A percentile compares a stretch with the other conserved stretches of the same genome.
Evolutionary conservation across 2,797 vertebrate genomes (phyloP).

Genomic region (Rhinichthys osculus): DNA sequence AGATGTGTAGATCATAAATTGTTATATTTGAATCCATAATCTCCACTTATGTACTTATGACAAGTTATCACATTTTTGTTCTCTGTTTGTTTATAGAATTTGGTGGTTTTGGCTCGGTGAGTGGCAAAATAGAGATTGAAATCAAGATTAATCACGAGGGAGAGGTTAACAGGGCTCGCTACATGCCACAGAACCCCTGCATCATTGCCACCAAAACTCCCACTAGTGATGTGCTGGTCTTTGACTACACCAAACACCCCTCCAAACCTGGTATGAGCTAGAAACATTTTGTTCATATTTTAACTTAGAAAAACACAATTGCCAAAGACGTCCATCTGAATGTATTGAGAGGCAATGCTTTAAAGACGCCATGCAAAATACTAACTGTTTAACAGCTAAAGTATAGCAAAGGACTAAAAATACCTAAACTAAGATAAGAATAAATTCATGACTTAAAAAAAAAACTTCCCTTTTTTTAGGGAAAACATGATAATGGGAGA

Average conservation of each 20-base stretch:
- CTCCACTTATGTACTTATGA: neutral
- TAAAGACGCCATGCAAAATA: neutral
- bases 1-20: neutral
- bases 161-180: constrained; percentile 95
- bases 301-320: neutral
- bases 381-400: neutral
- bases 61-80: neutral
- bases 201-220: constrained; percentile 98
- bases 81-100: constrained; percentile 82
- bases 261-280: constrained; percentile 90
- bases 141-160: constrained; percentile 99
- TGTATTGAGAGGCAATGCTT: neutral
- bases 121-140: constrained; percentile 97
- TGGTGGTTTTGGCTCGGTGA: constrained; percentile 97
- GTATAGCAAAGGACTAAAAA: neutral
- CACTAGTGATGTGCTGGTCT: constrained; percentile 95
- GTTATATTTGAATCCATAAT: neutral
- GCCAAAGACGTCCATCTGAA: neutral
- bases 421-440: neutral
- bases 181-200: constrained; percentile 98
- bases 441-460: too few relatives aligned
- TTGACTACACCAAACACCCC: constrained; percentile 98
- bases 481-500: neutral
- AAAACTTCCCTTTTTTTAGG: too few relatives aligned
- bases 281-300: neutral